Base-by-base conservation (phyloP, 53 echinoderm and acorn worm species). In the Henricia sp. region DNA sequence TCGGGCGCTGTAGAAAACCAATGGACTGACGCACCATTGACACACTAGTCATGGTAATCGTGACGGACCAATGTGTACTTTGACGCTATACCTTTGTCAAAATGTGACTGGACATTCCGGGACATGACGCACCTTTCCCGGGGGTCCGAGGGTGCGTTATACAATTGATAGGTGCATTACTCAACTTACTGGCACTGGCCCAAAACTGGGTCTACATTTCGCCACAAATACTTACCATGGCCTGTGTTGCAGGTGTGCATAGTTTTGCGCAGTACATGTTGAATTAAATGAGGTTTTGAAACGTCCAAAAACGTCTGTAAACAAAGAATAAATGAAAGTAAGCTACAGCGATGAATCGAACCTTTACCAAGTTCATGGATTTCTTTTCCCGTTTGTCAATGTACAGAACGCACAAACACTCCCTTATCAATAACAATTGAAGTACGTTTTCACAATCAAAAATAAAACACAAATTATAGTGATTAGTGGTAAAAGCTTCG, bases 231-330 rank as follows among this genome's bases (percentile, higher is more conserved):
- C 96, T 76, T 94, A 96, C 96, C 80, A 94, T 37, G 38, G 92
- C 94, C 71, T 96, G 96, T 56, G 94, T 68, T 52, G 91, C 85
- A 39, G 96, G 85, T 23, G 89, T 88, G 82, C 94, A 96, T 62
- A 96, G 80, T 89, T 85, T 94, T 68, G 92, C 89, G 84, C 96
- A 83, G 92, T 96, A 93, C 96, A 96, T 96, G 85, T 75, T 92
- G 84, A 77, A 73, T 35, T 23, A 65, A 57, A 63, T 32, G 60
- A 48, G 56, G 38, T 72, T 72, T 83, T 62, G 26, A 13, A 57
- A 54, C 46, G 67, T 87, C 82, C 35, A 64, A 80, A 63, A 64
- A 80, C 64, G 80, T 80, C 80, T 80, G 70, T 21, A 87, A 82
- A 73, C 70, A 54, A 63, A 72, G 19, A 78, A 77, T 70, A 86